These are phyloP conservation scores for Aldabrachelys gigantea DNA, from an alignment of 2,113 vertebrate species.

Conservation along the genomic window DNA sequence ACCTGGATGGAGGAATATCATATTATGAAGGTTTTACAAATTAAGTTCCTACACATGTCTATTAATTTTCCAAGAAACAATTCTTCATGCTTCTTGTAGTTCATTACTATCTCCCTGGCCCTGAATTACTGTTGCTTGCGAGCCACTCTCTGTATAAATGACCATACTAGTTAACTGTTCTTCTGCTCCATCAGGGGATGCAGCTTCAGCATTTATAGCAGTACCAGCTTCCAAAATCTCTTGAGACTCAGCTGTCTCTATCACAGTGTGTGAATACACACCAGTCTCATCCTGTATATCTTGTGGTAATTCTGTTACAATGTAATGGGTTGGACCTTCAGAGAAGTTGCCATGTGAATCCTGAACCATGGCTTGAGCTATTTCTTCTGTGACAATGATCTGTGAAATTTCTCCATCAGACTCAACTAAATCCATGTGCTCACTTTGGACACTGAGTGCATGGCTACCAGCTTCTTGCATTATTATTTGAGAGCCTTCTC, in stretches of 20 bases:
- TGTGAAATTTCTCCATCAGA: slow-evolving; percentile 79
- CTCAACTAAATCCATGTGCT: slow-evolving; percentile 77
- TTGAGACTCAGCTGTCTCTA: slow-evolving; percentile 69
- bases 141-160: slow-evolving; percentile 86
- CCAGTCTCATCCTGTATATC: slow-evolving; percentile 82
- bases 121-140: slow-evolving; percentile 69
- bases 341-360: slow-evolving; percentile 70
- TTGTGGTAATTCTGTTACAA: slow-evolving; percentile 92
- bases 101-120: slow-evolving; percentile 70
- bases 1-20: background rate
- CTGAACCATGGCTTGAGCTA: slow-evolving; percentile 82
- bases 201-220: slow-evolving; percentile 39
- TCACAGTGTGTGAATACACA: slow-evolving; percentile 81
- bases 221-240: slow-evolving; percentile 73
- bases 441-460: slow-evolving; percentile 66
- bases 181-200: slow-evolving; percentile 18
- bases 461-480: slow-evolving; percentile 80
- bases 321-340: slow-evolving; percentile 90
- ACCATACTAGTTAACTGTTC: slow-evolving; percentile 86
- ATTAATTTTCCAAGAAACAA: background rate
- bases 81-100: slow-evolving; percentile 61
- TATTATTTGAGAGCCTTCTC: slow-evolving; percentile 82
- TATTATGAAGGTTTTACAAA: slow-evolving; percentile 3
- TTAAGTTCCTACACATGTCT: background rate
- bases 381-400: slow-evolving; percentile 83